Evolutionary conservation across 2,113 vertebrate species (phyloP), one percentile per base, ranked within the genome.

Genomic region (Lepus europaeus): DNA sequence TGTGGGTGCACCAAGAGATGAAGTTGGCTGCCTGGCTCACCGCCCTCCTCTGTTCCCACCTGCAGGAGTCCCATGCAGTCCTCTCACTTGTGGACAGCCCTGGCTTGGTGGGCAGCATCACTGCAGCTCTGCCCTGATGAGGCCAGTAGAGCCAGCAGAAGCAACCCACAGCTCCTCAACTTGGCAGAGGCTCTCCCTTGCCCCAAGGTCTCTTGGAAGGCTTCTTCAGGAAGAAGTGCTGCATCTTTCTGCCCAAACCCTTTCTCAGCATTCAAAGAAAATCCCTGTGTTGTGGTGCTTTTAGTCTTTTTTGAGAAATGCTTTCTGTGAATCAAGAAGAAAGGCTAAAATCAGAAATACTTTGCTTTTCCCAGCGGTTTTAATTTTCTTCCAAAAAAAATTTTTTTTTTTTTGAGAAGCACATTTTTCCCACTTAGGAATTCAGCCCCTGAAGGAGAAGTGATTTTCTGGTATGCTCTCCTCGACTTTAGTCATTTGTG

Each of bases 391-490:
- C 31, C n/a, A 59, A 51, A 53, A 66, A 10, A 19, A 59, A 59
- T 17, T 59, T 16, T 59, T 45, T 39, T 39, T 31, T 93, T 88
- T 94, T 64, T 79, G 56, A 90, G 9, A 82, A 91, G 19, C 64
- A 14, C 4, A 22, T 73, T 80, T 29, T 70, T 53, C 31, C 14
- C 2, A 20, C 22, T 33, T 33, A 76, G 80, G 45, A 82, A 56
- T 9, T 83, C 9, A 79, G 49, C 13, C 31, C 51, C 51, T 84
- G 45, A 64, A 83, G 66, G 66, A 94, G 29, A 92, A 78, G 33
- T 33, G 69, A 82, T 82, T 83, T 77, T 74, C 64, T 70, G 59
- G 25, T n/a, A 53, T 8, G 69, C 3, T 31, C 45, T 45, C 14
- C 17, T 69, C 66, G 63, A 25, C 29, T 49, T 72, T 45, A 49